Percentiles rank a stretch among this genome's conserved stretches.
phyloP scores from a whole-genome alignment of 92 coral and sea anemone genomes.

The Bergia puertoricense region DNA sequence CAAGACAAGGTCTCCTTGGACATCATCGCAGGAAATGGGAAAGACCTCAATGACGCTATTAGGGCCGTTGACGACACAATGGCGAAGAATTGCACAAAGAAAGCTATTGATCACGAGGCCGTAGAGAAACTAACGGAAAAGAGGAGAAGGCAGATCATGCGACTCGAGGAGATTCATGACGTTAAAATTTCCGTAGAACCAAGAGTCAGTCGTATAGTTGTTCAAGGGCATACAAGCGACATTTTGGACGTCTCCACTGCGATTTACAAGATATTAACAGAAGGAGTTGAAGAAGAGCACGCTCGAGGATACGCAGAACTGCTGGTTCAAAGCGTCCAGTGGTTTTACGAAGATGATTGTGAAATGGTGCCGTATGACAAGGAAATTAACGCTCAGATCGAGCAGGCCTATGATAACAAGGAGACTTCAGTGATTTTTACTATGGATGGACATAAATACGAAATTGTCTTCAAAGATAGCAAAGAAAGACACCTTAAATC shows the following conservation, averaged over 20 bases:
- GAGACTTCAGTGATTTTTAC: constrained; percentile 40
- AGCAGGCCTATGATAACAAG: constrained; percentile 57
- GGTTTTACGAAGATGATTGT: constrained; percentile 50
- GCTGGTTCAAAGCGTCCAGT: constrained; percentile 63
- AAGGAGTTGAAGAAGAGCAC: constrained; percentile 57
- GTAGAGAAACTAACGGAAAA: constrained; percentile 59
- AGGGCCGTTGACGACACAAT: constrained; percentile 44
- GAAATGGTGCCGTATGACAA: constrained; percentile 49
- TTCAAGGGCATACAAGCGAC: constrained; percentile 61
- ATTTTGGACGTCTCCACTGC: constrained; percentile 33
- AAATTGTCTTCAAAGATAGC: constrained; percentile 65
- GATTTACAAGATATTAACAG: constrained; percentile 47
- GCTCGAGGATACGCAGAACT: constrained; percentile 59
- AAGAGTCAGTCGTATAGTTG: constrained; percentile 46
- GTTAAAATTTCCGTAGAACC: constrained; percentile 47
- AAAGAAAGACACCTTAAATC: constrained; percentile 57
- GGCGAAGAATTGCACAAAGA: constrained; percentile 48
- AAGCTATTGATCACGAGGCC: constrained; percentile 51
- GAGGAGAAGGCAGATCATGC: constrained; percentile 39
- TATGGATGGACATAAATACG: constrained; percentile 35
- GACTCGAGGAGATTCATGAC: constrained; percentile 28
- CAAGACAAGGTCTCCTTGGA: constrained; percentile 9
- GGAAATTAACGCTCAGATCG: constrained; percentile 59
- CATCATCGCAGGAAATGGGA: constrained; percentile 51
- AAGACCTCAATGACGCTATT: constrained; percentile 43